These are phyloP conservation scores for Echinarachnius parma DNA, from an alignment of 53 echinoderm and acorn worm species.

Conservation along the genomic window DNA sequence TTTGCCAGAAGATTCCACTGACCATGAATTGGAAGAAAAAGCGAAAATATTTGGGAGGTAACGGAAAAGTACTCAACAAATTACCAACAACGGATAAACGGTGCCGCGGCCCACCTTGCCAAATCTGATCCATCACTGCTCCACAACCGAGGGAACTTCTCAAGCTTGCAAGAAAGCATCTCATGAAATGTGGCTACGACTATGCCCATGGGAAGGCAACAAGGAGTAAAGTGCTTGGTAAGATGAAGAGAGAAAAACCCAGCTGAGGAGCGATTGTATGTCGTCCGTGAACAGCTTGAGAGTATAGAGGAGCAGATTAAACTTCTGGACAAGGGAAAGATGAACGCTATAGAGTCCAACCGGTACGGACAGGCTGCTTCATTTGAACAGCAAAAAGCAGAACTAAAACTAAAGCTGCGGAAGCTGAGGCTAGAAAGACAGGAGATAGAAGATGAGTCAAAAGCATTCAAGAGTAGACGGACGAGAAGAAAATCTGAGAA, in stretches of 20 bases:
- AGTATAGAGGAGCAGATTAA: constrained; percentile 26
- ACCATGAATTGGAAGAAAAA: constrained; percentile 18
- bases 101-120: constrained; percentile 10
- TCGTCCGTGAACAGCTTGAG: constrained; percentile 1
- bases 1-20: neutral
- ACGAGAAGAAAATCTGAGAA: neutral
- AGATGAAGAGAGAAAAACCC: neutral
- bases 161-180: constrained; percentile 8
- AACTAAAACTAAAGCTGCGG: constrained; percentile 8
- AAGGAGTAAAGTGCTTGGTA: constrained; percentile 40
- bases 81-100: constrained; percentile 42
- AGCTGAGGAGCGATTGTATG: constrained; percentile 8
- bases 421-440: constrained; percentile 3
- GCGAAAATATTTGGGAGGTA: constrained; percentile 47
- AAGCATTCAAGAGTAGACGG: constrained; percentile 3
- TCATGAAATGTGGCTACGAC: constrained; percentile 29
- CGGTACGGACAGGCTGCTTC: constrained; percentile 42
- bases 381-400: constrained; percentile 31
- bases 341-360: neutral
- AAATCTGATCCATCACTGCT: constrained; percentile 18
- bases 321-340: constrained; percentile 18
- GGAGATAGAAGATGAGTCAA: constrained; percentile 3
- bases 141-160: constrained; percentile 29
- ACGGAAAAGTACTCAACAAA: constrained; percentile 20
- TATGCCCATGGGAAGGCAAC: constrained; percentile 40